Conservation (phyloP, 1,140 invertebrate genomes). For the Drusus annulatus region DNA sequence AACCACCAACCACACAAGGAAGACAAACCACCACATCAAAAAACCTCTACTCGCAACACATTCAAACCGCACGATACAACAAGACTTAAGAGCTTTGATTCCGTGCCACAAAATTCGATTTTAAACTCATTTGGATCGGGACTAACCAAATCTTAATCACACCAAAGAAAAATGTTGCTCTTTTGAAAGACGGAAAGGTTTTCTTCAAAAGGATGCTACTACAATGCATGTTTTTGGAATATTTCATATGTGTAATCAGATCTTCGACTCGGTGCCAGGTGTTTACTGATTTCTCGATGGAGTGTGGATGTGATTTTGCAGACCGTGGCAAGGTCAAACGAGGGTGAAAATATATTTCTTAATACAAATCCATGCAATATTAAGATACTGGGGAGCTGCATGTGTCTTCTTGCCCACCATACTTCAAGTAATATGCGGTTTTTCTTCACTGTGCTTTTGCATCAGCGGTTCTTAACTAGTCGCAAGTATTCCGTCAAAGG, state of each 20-base stretch:
- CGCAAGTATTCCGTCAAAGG: no score
- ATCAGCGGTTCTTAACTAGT: neutral
- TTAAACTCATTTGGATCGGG: no score
- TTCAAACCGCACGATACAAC: neutral
- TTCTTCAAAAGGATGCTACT: neutral
- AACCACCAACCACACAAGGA: neutral
- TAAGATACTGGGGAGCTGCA: neutral
- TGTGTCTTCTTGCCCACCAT: neutral
- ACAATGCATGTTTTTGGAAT: no score
- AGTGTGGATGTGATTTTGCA: neutral
- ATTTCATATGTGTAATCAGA: neutral
- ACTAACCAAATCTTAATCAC: conserved; percentile 2
- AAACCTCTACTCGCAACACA: neutral
- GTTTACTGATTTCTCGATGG: neutral
- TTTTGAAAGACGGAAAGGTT: neutral
- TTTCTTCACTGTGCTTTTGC: neutral
- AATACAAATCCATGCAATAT: neutral
- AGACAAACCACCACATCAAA: conserved; percentile 2
- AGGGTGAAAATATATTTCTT: neutral
- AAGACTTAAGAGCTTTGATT: neutral
- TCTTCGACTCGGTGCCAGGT: neutral
- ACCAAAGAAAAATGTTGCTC: neutral
- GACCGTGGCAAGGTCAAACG: conserved; percentile 3
- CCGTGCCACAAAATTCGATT: no score
- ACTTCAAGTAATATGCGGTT: neutral